These are phyloP conservation scores for Elgaria multicarinata DNA, from an alignment of 2,113 vertebrate genomes.

Conservation along the genomic window DNA sequence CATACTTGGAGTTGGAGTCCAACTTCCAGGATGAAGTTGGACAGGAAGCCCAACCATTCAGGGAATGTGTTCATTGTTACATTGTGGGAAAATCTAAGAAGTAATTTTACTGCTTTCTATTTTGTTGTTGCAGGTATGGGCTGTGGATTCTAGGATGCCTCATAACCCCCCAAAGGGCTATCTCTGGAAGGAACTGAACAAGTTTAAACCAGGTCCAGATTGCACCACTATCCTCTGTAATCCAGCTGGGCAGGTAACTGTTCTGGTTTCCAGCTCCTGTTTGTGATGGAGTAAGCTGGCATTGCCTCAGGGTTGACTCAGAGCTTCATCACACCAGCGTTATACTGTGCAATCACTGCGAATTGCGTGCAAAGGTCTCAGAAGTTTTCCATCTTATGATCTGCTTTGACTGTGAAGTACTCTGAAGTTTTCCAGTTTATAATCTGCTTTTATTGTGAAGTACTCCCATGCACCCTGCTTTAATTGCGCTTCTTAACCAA, in stretches of 20 bases:
- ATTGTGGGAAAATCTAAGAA: background rate
- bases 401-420: too few relatives aligned
- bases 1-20: too few relatives aligned
- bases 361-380: too few relatives aligned
- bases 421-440: too few relatives aligned
- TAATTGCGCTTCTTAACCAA: too few relatives aligned
- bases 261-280: background rate
- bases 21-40: background rate
- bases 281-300: background rate
- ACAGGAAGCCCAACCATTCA: background rate
- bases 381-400: too few relatives aligned
- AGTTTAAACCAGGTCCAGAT: constrained; percentile 53
- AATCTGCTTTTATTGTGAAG: too few relatives aligned
- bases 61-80: background rate
- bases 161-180: constrained; percentile 65
- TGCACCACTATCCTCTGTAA: constrained; percentile 70
- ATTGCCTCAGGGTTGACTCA: background rate
- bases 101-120: background rate
- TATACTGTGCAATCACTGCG: too few relatives aligned
- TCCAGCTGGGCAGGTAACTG: constrained; percentile 59
- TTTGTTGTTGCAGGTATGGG: constrained; percentile 67
- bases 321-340: too few relatives aligned
- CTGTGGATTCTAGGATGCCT: constrained; percentile 50
- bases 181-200: constrained; percentile 73
- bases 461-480: too few relatives aligned